These are phyloP conservation scores for Philhelius pedissequus DNA, from an alignment of 2,888 invertebrate genomes.

Conservation along the genomic window DNA sequence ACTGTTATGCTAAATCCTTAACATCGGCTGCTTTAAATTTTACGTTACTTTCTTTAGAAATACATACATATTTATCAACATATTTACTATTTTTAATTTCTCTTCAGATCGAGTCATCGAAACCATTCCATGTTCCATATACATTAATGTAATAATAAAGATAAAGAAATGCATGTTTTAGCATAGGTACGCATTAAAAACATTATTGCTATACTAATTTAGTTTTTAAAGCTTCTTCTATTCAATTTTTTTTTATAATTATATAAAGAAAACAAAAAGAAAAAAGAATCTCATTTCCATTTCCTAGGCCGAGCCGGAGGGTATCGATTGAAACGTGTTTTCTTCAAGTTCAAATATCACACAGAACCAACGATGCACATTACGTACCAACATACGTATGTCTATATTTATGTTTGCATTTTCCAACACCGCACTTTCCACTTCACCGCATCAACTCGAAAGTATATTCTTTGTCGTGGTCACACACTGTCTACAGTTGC, in stretches of 20 bases:
- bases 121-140: too few species aligned
- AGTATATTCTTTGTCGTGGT: constrained; percentile 8
- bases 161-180: not conserved
- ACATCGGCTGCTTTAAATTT: too few species aligned
- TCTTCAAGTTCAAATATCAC: constrained; percentile 43
- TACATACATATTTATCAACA: too few species aligned
- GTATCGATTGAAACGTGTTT: constrained; percentile 49
- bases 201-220: not conserved
- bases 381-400: constrained; percentile 2
- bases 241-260: not conserved
- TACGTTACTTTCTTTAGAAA: too few species aligned
- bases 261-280: not conserved
- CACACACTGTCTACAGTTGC: not conserved
- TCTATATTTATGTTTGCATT: constrained; percentile 1
- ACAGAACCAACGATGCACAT: constrained; percentile 18
- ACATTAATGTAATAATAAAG: too few species aligned
- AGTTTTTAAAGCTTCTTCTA: not conserved
- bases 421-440: not conserved
- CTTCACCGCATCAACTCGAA: not conserved
- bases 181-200: not conserved
- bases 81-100: too few species aligned
- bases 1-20: too few species aligned
- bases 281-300: not conserved
- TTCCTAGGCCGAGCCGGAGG: constrained; percentile 10
- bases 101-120: not conserved